phyloP scores from a whole-genome alignment of 2,888 invertebrate genomes.

The Acleris literana region DNA sequence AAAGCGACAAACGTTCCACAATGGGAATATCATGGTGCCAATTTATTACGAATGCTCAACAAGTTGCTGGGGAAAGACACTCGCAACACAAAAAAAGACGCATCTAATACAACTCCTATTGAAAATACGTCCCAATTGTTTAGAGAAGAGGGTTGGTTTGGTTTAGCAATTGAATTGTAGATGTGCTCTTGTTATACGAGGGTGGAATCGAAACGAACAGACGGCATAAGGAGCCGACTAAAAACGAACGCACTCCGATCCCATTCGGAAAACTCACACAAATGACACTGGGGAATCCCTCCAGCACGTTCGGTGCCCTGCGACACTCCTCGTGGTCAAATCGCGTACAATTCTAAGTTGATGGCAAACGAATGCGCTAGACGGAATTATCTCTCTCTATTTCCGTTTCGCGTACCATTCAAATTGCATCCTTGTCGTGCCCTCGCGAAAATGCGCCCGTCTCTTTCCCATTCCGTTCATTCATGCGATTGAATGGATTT shows the following conservation, averaged over 20 bases:
- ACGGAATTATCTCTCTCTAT: conserved; percentile 83
- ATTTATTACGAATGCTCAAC: conserved; percentile 84
- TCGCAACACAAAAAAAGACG: conserved; percentile 60
- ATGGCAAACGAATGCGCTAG: conserved; percentile 52
- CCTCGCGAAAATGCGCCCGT: conserved; percentile 48
- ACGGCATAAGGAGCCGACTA: conserved; percentile 18
- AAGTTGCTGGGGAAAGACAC: conserved; percentile 74
- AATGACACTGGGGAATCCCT: conserved; percentile 83
- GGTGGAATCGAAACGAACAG: conserved; percentile 39
- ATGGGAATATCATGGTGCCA: conserved; percentile 82
- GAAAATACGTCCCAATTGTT: no score
- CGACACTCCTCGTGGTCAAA: no score
- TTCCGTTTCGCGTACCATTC: conserved; percentile 83
- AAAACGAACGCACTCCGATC: conserved; percentile 51
- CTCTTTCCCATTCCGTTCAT: conserved; percentile 81
- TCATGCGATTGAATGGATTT: conserved; percentile 80
- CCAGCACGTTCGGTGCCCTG: conserved; percentile 47
- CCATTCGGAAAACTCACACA: conserved; percentile 81
- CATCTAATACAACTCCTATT: no score
- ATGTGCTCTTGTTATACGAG: no score
- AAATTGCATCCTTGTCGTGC: conserved; percentile 72
- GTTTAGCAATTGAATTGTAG: no score
- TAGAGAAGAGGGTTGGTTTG: no score
- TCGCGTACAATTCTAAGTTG: no score
- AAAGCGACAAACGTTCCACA: conserved; percentile 82